These are phyloP conservation scores for Dinocampus coccinellae DNA, from an alignment of 2,888 invertebrate genomes.

Conservation along the genomic window DNA sequence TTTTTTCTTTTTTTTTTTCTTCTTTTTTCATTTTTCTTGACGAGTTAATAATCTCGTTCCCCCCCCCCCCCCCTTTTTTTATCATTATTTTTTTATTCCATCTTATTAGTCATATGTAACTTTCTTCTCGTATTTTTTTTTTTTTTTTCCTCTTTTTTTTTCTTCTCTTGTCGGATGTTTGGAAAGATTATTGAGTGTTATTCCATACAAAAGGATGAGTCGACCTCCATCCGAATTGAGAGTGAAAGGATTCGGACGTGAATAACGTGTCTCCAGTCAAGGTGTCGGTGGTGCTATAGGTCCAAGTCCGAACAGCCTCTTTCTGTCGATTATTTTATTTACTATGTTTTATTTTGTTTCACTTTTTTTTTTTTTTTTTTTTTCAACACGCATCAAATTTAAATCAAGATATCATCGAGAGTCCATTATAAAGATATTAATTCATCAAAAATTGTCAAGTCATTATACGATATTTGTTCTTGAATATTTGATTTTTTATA, in stretches of 20 bases:
- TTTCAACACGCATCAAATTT: background rate
- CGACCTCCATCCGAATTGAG: conserved; percentile 42
- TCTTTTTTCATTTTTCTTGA: too few species aligned
- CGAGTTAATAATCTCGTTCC: too few species aligned
- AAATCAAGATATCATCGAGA: background rate
- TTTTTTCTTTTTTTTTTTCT: too few species aligned
- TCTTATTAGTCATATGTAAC: too few species aligned
- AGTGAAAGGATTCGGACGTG: conserved; percentile 44
- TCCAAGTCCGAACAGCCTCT: conserved; percentile 9
- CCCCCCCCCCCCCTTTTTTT: too few species aligned
- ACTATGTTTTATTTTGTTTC: background rate
- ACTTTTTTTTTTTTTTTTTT: background rate
- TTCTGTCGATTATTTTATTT: conserved; percentile 7
- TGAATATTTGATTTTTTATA: background rate
- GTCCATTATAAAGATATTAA: background rate
- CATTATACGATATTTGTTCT: background rate
- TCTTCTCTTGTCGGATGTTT: conserved; percentile 10
- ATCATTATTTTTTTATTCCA: background rate
- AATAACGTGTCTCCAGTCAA: conserved; percentile 22
- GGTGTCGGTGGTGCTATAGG: conserved; percentile 10
- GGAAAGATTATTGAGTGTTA: conserved; percentile 21
- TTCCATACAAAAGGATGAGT: conserved; percentile 33
- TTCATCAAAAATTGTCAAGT: background rate
- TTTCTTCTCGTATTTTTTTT: conserved; percentile 4
- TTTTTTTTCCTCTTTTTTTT: conserved; percentile 13